A percentile compares a stretch with the other conserved stretches of the same genome.
These are phyloP conservation scores for Scaptomyza graminum DNA, from an alignment of 1,140 invertebrate species.

Conservation along the genomic window DNA sequence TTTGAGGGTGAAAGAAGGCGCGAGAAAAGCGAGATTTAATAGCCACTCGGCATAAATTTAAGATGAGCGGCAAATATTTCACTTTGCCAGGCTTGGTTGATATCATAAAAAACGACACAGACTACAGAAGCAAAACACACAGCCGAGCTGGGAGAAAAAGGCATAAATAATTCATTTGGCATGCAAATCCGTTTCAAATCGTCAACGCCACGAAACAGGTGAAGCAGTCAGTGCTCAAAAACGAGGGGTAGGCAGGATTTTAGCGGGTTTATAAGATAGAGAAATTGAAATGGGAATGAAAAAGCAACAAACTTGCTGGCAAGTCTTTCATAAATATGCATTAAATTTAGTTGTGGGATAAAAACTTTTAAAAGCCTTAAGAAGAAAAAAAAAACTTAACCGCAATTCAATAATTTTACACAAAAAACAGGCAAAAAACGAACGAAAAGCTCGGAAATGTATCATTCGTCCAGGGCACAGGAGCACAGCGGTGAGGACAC, in stretches of 20 bases:
- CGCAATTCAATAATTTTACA: constrained; percentile 58
- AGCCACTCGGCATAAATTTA: constrained; percentile 82
- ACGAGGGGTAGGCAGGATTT: neutral
- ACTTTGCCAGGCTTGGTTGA: constrained; percentile 45
- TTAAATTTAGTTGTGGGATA: constrained; percentile 19
- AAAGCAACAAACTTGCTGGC: constrained; percentile 53
- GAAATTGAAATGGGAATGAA: constrained; percentile 46
- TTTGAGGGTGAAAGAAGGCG: constrained; percentile 38
- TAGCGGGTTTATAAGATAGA: constrained; percentile 18
- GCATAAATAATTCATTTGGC: constrained; percentile 80
- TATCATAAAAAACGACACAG: constrained; percentile 44
- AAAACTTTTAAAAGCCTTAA: constrained; percentile 9
- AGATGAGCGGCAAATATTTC: constrained; percentile 74
- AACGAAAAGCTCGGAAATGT: constrained; percentile 79
- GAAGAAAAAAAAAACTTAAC: constrained; percentile 34
- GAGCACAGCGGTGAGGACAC: constrained; percentile 76
- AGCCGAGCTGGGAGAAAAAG: constrained; percentile 30
- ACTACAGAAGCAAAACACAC: constrained; percentile 31
- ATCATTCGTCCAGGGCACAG: constrained; percentile 76
- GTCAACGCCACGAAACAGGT: constrained; percentile 70
- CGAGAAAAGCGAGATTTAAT: constrained; percentile 68
- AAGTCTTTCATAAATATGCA: constrained; percentile 73
- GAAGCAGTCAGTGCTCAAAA: constrained; percentile 7
- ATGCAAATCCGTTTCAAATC: constrained; percentile 80
- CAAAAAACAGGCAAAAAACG: constrained; percentile 73